A percentile compares a stretch with the other conserved stretches of the same genome.
phyloP scores from a whole-genome alignment of 2,888 invertebrate genomes.

The Euspilapteryx auroguttella region DNA sequence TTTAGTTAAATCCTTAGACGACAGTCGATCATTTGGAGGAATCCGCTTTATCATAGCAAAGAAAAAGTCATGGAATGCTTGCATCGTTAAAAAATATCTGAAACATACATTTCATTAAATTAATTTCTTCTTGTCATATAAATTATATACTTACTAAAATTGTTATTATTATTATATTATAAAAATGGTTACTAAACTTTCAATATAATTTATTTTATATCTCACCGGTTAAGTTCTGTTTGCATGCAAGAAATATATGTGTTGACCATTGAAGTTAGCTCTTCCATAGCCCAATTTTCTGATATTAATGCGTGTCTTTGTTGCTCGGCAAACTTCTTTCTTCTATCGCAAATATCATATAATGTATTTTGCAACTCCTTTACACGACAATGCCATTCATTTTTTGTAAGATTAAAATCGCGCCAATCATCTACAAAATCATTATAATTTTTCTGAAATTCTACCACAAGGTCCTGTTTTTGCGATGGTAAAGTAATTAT shows the following conservation, averaged over 20 bases:
- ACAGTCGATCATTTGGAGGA: constrained; percentile 29
- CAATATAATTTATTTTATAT: too few relatives aligned
- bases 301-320: constrained; percentile 50
- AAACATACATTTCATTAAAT: constrained; percentile 13
- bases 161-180: too few relatives aligned
- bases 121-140: not conserved
- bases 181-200: too few relatives aligned
- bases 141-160: not conserved
- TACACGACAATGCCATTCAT: constrained; percentile 63
- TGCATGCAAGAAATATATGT: constrained; percentile 60
- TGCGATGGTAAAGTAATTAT: constrained; percentile 56
- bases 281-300: constrained; percentile 61
- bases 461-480: constrained; percentile 58
- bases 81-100: constrained; percentile 38
- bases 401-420: constrained; percentile 57
- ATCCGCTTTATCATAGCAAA: constrained; percentile 34
- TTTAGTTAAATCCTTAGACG: constrained; percentile 36
- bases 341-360: constrained; percentile 58
- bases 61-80: constrained; percentile 48
- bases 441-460: constrained; percentile 64
- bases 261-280: constrained; percentile 55
- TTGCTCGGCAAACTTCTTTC: constrained; percentile 53
- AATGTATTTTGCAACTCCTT: constrained; percentile 51
- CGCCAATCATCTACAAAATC: constrained; percentile 61
- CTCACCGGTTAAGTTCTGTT: constrained; percentile 62